A percentile compares a stretch with the other conserved stretches of the same genome.
Evolutionary conservation across 2,113 vertebrate species (phyloP).

Genomic region (Rhagologus leucostigma): DNA sequence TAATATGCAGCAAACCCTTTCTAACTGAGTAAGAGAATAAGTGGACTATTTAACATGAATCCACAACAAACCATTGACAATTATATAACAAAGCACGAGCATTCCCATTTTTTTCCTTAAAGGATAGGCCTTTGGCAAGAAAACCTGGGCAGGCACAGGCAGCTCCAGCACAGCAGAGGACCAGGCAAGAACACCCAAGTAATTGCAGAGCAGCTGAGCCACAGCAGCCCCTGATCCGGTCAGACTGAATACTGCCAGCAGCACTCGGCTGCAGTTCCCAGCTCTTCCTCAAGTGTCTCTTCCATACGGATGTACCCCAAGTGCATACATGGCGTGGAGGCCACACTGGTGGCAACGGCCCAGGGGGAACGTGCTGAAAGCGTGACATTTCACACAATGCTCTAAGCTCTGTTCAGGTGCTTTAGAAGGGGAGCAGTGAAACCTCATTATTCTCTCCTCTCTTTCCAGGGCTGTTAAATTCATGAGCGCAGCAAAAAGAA

Average conservation of each 20-base stretch:
- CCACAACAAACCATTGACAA: neutral
- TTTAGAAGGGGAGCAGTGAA: neutral
- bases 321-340: accelerated
- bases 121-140: neutral
- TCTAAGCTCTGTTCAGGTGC: neutral
- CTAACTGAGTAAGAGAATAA: neutral
- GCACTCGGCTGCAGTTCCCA: neutral
- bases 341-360: neutral
- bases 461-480: neutral
- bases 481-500: neutral
- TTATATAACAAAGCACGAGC: accelerated
- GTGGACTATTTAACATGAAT: neutral
- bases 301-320: neutral
- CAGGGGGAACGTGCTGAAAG: neutral
- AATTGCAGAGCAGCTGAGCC: neutral
- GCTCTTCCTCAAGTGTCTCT: no score
- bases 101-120: neutral
- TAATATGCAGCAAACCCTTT: neutral
- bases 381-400: neutral
- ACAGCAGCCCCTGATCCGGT: neutral
- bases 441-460: neutral
- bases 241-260: neutral
- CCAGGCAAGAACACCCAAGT: neutral
- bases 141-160: neutral
- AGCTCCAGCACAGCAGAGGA: neutral